phyloP scores from a whole-genome alignment of 2,888 invertebrate genomes.

The Margaritifera margaritifera region DNA sequence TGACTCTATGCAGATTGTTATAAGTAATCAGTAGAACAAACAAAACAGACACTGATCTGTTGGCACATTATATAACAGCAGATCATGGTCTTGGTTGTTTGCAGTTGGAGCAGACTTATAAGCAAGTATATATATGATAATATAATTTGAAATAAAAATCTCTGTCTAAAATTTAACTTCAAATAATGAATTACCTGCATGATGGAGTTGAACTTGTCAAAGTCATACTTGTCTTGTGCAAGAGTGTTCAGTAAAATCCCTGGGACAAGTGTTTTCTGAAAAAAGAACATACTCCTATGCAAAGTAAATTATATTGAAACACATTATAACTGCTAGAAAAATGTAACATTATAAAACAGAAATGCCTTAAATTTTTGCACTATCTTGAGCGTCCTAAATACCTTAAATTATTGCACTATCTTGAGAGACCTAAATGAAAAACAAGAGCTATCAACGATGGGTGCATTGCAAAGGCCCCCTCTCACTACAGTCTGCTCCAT shows the following conservation, averaged over 20 bases:
- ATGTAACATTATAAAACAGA: neutral
- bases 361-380: neutral
- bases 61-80: neutral
- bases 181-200: slow-evolving; percentile 51
- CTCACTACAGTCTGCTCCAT: too few species aligned
- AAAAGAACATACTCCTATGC: slow-evolving; percentile 6
- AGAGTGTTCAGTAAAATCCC: slow-evolving; percentile 48
- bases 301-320: neutral
- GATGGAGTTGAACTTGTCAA: slow-evolving; percentile 53
- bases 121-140: neutral
- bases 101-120: neutral
- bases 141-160: neutral
- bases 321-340: neutral
- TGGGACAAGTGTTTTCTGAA: slow-evolving; percentile 57
- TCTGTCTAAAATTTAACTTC: neutral
- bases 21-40: too few species aligned
- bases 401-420: neutral
- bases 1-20: too few species aligned
- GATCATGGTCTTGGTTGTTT: neutral
- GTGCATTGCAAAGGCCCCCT: too few species aligned
- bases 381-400: neutral
- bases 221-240: slow-evolving; percentile 41
- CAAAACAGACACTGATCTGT: neutral
- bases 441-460: too few species aligned
- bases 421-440: too few species aligned